Percentiles rank a stretch among this genome's conserved stretches.
Conservation (phyloP, 2,888 invertebrate species). For the Hybos culiciformis region DNA sequence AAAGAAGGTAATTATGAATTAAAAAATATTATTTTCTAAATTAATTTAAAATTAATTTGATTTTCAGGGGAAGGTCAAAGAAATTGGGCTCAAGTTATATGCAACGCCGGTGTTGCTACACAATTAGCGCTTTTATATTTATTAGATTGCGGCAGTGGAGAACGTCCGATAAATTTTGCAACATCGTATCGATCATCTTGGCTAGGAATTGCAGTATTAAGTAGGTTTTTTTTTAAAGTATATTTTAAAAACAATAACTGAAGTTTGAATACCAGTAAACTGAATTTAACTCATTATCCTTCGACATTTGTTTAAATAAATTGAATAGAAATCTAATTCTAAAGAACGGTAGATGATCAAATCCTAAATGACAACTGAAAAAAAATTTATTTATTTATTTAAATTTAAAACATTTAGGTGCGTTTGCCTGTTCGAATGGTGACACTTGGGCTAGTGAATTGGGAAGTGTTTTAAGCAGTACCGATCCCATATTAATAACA, state of each 20-base stretch:
- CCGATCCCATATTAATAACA: slow-evolving; percentile 63
- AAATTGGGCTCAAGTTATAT: slow-evolving; percentile 80
- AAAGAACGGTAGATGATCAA: neutral
- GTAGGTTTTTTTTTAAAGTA: slow-evolving; percentile 30
- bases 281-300: too few species aligned
- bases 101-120: slow-evolving; percentile 77
- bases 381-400: neutral
- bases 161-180: slow-evolving; percentile 63
- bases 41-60: slow-evolving; percentile 3
- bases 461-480: slow-evolving; percentile 55
- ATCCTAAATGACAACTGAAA: neutral
- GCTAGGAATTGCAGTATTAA: slow-evolving; percentile 65
- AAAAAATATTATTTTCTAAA: neutral
- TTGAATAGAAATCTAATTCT: neutral
- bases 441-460: slow-evolving; percentile 89
- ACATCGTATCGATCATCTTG: slow-evolving; percentile 65
- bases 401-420: slow-evolving; percentile 35
- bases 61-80: slow-evolving; percentile 60
- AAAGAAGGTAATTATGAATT: slow-evolving; percentile 61
- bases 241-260: neutral
- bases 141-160: slow-evolving; percentile 64
- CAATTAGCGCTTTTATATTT: slow-evolving; percentile 64
- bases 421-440: slow-evolving; percentile 69
- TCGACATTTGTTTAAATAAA: too few species aligned
- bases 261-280: too few species aligned